A percentile compares a stretch with the other conserved stretches of the same genome.
These are phyloP conservation scores for Leptocoma aspasia DNA, from an alignment of 2,113 vertebrate species.

Conservation along the genomic window DNA sequence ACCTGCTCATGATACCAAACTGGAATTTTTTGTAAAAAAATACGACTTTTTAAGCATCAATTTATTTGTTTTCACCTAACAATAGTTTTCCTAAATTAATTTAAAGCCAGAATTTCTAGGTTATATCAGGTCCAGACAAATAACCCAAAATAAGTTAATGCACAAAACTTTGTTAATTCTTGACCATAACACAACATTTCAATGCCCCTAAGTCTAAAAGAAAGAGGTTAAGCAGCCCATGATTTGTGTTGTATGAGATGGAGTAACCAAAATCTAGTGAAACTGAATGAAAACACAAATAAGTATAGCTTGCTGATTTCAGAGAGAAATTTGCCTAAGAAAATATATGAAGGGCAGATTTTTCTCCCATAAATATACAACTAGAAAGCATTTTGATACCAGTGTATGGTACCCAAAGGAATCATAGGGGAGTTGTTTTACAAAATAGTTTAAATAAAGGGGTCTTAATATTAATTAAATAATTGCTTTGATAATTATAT, in stretches of 20 bases:
- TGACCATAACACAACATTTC: background rate
- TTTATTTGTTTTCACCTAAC: background rate
- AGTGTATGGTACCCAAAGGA: background rate
- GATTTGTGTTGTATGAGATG: background rate
- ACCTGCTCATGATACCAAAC: accelerated
- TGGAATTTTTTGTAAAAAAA: background rate
- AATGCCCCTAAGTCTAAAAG: background rate
- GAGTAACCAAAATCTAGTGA: background rate
- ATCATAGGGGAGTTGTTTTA: background rate
- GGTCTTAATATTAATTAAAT: background rate
- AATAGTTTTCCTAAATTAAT: background rate
- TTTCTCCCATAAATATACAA: background rate
- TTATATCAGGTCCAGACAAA: background rate
- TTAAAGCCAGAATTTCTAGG: background rate
- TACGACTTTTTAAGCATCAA: background rate
- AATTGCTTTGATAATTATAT: background rate
- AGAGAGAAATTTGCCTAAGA: background rate
- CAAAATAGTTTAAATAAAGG: background rate
- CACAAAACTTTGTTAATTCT: background rate
- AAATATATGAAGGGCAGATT: background rate
- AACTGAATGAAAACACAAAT: background rate
- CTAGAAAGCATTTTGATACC: background rate
- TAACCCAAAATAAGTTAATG: background rate
- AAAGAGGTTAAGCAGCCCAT: background rate
- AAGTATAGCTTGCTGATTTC: background rate